These are phyloP conservation scores for Trypoxylon attenuatum DNA, from an alignment of 2,888 invertebrate genomes.

Conservation along the genomic window DNA sequence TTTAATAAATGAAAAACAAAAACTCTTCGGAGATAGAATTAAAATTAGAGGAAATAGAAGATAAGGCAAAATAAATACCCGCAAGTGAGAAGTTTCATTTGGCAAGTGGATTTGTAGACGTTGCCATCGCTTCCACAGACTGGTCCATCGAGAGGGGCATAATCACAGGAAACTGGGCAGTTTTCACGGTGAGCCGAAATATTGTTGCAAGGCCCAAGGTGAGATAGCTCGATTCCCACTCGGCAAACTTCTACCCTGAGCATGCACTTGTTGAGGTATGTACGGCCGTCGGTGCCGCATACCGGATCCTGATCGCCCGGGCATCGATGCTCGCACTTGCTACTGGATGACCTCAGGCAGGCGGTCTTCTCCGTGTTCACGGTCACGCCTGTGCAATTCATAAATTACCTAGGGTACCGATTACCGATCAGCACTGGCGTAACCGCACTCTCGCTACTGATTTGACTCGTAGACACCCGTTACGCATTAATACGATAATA, in stretches of 20 bases:
- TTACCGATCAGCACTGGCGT: no score
- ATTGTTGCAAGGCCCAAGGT: slow-evolving; percentile 81
- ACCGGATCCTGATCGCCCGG: slow-evolving; percentile 90
- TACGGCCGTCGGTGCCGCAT: slow-evolving; percentile 91
- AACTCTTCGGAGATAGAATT: no score
- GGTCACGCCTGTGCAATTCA: slow-evolving; percentile 65
- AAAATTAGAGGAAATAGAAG: no score
- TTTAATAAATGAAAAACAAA: no score
- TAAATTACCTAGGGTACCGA: slow-evolving; percentile 23
- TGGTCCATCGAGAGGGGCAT: slow-evolving; percentile 90
- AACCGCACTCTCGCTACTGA: no score
- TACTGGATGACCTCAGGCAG: slow-evolving; percentile 76
- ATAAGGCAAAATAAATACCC: no score
- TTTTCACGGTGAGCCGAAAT: slow-evolving; percentile 90
- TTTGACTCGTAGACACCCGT: no score
- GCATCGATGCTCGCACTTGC: slow-evolving; percentile 81
- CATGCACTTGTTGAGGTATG: slow-evolving; percentile 87
- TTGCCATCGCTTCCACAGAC: slow-evolving; percentile 95
- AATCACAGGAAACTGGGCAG: slow-evolving; percentile 91
- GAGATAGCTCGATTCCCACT: slow-evolving; percentile 79
- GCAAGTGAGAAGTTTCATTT: slow-evolving; percentile 93
- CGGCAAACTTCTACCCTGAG: slow-evolving; percentile 74
- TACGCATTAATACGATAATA: no score
- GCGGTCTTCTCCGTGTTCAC: slow-evolving; percentile 69
- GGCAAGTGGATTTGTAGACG: slow-evolving; percentile 94